A percentile compares a stretch with the other conserved stretches of the same genome.
These are phyloP conservation scores for Callocephalon fimbriatum DNA, from an alignment of 2,113 vertebrate species.

Conservation along the genomic window DNA sequence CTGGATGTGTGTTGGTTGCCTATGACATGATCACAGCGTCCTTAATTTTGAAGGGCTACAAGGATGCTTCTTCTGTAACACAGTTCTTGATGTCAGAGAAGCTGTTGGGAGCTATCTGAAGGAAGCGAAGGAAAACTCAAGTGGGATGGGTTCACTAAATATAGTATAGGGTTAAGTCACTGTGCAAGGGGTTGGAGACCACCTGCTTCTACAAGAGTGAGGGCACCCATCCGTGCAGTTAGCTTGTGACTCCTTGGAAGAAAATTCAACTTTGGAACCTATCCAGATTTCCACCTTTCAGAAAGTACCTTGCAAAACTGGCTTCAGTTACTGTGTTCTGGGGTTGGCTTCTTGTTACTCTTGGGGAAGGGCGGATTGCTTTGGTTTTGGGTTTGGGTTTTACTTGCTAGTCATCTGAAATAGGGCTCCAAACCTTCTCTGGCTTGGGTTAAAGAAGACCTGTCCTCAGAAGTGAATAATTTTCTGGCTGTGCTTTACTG, in stretches of 20 bases:
- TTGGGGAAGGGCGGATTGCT: not conserved
- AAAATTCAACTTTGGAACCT: not conserved
- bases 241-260: not conserved
- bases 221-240: not conserved
- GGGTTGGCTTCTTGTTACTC: not conserved
- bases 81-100: not conserved
- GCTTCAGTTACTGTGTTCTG: not conserved
- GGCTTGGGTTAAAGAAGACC: not conserved
- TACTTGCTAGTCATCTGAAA: not conserved
- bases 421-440: not conserved
- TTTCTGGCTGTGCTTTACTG: not conserved
- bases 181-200: not conserved
- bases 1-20: not conserved
- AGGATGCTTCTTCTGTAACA: fast-evolving
- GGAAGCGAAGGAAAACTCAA: not conserved
- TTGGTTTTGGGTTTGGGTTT: not conserved
- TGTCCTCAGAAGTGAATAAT: not conserved
- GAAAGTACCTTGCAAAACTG: not conserved
- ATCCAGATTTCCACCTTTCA: not conserved
- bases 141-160: not conserved
- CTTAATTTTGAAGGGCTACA: not conserved
- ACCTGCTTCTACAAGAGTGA: not conserved
- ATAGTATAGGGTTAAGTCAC: not conserved
- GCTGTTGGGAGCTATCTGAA: not conserved
- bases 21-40: fast-evolving